Evolutionary conservation across 2,888 invertebrate species (phyloP).

Genomic region (Osedax frankpressi): DNA sequence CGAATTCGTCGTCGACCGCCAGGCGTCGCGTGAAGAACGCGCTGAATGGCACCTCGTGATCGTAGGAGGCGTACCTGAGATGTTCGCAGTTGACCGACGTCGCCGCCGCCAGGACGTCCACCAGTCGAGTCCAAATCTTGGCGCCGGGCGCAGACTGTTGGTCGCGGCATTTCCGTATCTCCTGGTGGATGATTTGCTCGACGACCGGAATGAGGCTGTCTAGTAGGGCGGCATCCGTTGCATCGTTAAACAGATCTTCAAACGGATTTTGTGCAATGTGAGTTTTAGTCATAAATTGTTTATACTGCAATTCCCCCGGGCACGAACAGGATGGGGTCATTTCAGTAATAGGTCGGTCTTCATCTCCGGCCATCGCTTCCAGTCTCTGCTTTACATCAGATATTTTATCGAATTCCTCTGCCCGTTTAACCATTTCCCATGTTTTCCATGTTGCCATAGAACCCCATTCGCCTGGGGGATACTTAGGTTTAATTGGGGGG

Average conservation of each 20-base stretch:
- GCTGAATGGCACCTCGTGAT: conserved; percentile 65
- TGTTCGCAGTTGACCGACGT: conserved; percentile 27
- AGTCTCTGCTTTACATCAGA: conserved; percentile 29
- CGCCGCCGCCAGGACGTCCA: background rate
- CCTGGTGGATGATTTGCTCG: conserved; percentile 52
- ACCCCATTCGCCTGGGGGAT: conserved; percentile 37
- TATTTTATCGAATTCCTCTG: conserved; percentile 26
- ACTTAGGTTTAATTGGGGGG: conserved; percentile 37
- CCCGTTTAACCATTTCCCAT: conserved; percentile 33
- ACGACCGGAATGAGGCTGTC: conserved; percentile 52
- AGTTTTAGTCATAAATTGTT: conserved; percentile 67
- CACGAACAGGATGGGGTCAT: conserved; percentile 19
- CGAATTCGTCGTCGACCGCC: conserved; percentile 19
- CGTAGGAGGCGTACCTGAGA: conserved; percentile 51
- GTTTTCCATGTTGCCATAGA: conserved; percentile 30
- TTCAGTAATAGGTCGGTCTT: conserved; percentile 15
- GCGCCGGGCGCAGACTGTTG: background rate
- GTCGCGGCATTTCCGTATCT: background rate
- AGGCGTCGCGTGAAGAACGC: conserved; percentile 60
- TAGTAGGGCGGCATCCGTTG: conserved; percentile 45
- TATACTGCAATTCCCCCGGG: conserved; percentile 51
- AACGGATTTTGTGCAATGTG: conserved; percentile 54
- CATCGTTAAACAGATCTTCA: conserved; percentile 53
- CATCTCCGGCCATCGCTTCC: conserved; percentile 27
- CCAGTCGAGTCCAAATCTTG: background rate